Percentiles rank a stretch among this genome's conserved stretches.
phyloP scores from a whole-genome alignment of 2,113 vertebrate species.

The Centropus bengalensis region DNA sequence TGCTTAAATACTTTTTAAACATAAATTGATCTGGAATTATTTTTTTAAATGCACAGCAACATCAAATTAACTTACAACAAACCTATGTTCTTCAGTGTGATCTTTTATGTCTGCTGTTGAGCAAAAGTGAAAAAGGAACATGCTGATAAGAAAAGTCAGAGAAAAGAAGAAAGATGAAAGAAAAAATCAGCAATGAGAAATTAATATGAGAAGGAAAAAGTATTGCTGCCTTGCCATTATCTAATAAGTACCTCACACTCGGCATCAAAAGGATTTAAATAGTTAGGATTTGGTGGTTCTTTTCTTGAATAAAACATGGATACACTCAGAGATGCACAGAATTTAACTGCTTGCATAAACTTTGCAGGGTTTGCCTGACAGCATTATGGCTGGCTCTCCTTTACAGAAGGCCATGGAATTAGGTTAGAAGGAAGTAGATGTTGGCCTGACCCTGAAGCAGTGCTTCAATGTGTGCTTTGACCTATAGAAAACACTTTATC shows the following conservation, averaged over 20 bases:
- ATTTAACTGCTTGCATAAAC: neutral
- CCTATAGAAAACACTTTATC: neutral
- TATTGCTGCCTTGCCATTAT: neutral
- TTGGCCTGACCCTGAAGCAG: neutral
- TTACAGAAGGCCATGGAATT: neutral
- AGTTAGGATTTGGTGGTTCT: neutral
- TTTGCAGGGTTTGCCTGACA: neutral
- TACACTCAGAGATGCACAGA: neutral
- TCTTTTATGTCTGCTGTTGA: neutral
- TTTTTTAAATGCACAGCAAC: neutral
- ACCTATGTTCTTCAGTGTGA: neutral
- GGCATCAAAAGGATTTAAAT: neutral
- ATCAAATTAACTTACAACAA: neutral
- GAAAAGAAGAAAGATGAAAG: neutral
- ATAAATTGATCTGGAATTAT: neutral
- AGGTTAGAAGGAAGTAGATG: neutral
- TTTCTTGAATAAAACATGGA: neutral
- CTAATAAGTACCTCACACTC: neutral
- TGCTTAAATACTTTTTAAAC: conserved; percentile 51
- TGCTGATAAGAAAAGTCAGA: neutral
- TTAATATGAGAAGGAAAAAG: neutral
- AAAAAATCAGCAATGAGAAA: neutral
- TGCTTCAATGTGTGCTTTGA: neutral
- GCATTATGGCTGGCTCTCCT: neutral
- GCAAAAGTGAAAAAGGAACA: neutral